Conservation (phyloP, 2,113 vertebrate species). For the Petrocephalus microphthalmus region DNA sequence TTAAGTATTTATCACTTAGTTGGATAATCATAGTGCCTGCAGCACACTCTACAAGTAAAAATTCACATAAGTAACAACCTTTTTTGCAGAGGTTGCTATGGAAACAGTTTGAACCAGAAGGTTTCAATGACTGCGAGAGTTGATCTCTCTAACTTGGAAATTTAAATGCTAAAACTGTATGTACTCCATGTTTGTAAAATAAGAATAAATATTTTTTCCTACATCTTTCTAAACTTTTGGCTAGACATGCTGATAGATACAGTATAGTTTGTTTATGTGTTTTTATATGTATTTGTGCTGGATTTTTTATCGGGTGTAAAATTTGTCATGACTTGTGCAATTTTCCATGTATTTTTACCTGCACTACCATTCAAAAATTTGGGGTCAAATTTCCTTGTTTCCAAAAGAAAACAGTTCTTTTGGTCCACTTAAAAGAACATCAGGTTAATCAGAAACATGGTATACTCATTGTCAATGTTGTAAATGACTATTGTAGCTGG, state of each 20-base stretch:
- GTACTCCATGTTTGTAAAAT: not conserved
- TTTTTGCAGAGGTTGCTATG: constrained; percentile 35
- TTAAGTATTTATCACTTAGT: constrained; percentile 9
- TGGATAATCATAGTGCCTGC: constrained; percentile 18
- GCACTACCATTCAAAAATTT: no score
- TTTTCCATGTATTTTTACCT: not conserved
- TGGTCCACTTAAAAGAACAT: no score
- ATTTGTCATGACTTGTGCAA: not conserved
- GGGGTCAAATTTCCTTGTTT: no score
- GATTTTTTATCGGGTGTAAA: not conserved
- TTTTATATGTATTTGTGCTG: not conserved
- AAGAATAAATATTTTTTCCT: not conserved
- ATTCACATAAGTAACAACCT: constrained; percentile 25
- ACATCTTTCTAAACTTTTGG: not conserved
- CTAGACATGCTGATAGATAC: not conserved
- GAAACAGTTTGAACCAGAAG: constrained; percentile 32
- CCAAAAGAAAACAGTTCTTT: no score
- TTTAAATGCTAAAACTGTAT: constrained; percentile 23
- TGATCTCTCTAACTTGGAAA: constrained; percentile 32
- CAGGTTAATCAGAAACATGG: no score
- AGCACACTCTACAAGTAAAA: constrained; percentile 11
- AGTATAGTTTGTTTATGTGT: not conserved
- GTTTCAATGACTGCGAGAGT: constrained; percentile 28
- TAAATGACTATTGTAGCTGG: no score
- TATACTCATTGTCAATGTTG: no score